Conservation (phyloP, 1,140 invertebrate species). For the Epicauta chinensis region DNA sequence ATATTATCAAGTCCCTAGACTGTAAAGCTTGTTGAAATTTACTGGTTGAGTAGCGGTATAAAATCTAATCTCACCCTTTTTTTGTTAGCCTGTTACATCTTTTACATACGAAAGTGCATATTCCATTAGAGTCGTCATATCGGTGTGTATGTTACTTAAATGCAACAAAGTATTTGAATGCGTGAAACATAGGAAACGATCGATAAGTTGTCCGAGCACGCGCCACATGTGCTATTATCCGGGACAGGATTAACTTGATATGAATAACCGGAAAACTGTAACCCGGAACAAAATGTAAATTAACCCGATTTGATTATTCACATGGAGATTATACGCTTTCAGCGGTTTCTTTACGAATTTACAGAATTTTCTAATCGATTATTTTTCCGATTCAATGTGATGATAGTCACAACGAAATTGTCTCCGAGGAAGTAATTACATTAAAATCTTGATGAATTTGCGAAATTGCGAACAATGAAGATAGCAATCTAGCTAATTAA, state of each 20-base stretch:
- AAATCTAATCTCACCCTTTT: background rate
- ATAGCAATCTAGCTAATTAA: too few species aligned
- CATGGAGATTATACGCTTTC: conserved; percentile 13
- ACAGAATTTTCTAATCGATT: too few species aligned
- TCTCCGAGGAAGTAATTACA: background rate
- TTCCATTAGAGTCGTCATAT: background rate
- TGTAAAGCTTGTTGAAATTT: background rate
- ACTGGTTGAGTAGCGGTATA: background rate
- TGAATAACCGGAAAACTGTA: conserved; percentile 27
- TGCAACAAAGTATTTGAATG: conserved; percentile 15
- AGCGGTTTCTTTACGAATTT: too few species aligned
- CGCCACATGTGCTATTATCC: conserved; percentile 29
- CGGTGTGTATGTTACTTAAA: background rate
- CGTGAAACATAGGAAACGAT: conserved; percentile 14
- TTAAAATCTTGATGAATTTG: too few species aligned
- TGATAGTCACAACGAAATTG: too few species aligned
- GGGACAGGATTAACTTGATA: conserved; percentile 24
- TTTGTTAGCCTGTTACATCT: background rate
- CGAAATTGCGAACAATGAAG: too few species aligned
- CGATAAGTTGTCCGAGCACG: conserved; percentile 18
- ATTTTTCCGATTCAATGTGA: too few species aligned
- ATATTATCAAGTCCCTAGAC: too few species aligned
- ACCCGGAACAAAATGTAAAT: conserved; percentile 29
- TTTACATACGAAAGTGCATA: background rate
- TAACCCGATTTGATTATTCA: conserved; percentile 20